Conservation (phyloP, 1,140 invertebrate genomes). For the Megalopta genalis region DNA sequence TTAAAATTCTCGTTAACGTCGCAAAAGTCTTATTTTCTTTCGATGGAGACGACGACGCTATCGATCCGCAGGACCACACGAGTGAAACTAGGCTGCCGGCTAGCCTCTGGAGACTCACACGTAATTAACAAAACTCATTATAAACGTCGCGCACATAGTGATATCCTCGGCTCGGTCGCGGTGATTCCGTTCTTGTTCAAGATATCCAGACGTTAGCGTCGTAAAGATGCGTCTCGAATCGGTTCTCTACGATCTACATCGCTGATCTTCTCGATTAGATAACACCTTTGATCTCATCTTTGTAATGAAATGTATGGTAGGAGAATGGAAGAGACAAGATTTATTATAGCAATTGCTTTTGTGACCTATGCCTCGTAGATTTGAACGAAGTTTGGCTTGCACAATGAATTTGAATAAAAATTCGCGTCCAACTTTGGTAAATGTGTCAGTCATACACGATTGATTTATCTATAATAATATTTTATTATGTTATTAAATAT, state of each 20-base stretch:
- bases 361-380: no score
- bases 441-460: no score
- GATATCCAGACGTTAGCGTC: background rate
- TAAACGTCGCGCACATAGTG: conserved; percentile 47
- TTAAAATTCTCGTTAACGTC: conserved; percentile 34
- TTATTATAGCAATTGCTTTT: no score
- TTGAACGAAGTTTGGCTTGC: no score
- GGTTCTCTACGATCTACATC: background rate
- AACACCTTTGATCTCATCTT: no score
- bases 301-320: no score
- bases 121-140: conserved; percentile 73
- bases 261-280: no score
- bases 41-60: conserved; percentile 55
- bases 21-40: conserved; percentile 40
- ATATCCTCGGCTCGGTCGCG: conserved; percentile 18
- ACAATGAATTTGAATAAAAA: no score
- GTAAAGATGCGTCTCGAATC: background rate
- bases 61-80: conserved; percentile 43
- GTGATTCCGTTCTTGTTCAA: conserved; percentile 8
- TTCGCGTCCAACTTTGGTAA: no score
- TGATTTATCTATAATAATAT: no score
- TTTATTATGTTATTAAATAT: no score
- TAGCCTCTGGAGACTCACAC: conserved; percentile 22
- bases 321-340: no score
- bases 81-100: conserved; percentile 37